Percentiles rank a stretch among this genome's conserved stretches.
Conservation (phyloP, 1,140 invertebrate genomes). For the Calycopis cecrops region DNA sequence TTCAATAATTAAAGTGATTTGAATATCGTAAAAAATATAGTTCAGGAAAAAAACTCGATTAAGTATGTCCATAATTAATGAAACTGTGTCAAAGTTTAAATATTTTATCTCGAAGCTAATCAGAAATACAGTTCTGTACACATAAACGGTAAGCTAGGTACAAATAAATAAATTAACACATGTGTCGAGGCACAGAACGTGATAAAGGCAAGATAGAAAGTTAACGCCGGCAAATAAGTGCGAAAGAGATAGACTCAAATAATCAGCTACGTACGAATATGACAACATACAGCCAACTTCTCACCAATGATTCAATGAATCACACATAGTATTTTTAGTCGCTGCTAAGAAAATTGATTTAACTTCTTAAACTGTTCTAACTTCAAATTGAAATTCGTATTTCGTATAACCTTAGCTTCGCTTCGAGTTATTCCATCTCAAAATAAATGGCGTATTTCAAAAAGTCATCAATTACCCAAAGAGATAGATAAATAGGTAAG, state of each 20-base stretch:
- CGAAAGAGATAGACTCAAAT: conserved; percentile 46
- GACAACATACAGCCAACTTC: conserved; percentile 45
- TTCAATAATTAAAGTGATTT: not conserved
- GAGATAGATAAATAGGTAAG: conserved; percentile 1
- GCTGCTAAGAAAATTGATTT: conserved; percentile 30
- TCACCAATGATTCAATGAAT: conserved; percentile 48
- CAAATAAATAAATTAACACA: conserved; percentile 60
- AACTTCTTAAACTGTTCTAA: not conserved
- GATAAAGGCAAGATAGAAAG: conserved; percentile 37
- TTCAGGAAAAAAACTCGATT: no score
- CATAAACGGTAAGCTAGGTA: no score
- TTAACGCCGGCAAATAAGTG: conserved; percentile 37
- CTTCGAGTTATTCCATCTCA: not conserved
- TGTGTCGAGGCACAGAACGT: conserved; percentile 40
- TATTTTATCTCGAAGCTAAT: conserved; percentile 15
- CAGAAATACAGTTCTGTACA: conserved; percentile 21
- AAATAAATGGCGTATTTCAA: not conserved
- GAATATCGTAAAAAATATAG: not conserved
- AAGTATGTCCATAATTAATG: no score
- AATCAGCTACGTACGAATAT: conserved; percentile 34
- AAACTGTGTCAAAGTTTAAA: no score
- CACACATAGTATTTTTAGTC: conserved; percentile 48
- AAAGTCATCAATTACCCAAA: not conserved
- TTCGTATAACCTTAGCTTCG: not conserved
- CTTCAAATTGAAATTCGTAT: conserved; percentile 2